A percentile compares a stretch with the other conserved stretches of the same genome.
These are phyloP conservation scores for Drosophila merina DNA, from an alignment of 2,888 invertebrate genomes.

Conservation along the genomic window DNA sequence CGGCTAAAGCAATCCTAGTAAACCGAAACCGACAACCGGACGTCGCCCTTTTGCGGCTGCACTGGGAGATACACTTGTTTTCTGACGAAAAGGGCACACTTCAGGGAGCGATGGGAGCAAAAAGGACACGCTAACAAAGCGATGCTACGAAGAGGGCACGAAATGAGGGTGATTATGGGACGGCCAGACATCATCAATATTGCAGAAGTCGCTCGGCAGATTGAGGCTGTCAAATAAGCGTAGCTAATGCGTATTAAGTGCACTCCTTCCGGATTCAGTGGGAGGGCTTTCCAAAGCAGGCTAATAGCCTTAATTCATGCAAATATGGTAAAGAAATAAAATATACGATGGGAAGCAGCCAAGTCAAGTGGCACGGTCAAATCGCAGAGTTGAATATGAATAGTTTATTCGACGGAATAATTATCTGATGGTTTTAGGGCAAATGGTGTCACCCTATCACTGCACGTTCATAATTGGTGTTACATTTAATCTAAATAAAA, in stretches of 20 bases:
- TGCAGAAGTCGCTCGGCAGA: conserved; percentile 53
- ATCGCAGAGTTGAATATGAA: conserved; percentile 17
- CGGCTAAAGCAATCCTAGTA: conserved; percentile 45
- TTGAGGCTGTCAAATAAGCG: conserved; percentile 76
- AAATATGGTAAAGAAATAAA: conserved; percentile 59
- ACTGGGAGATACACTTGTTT: conserved; percentile 75
- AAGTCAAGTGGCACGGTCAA: conserved; percentile 62
- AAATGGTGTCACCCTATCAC: too few relatives aligned
- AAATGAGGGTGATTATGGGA: conserved; percentile 3
- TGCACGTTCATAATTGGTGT: too few relatives aligned
- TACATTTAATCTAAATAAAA: not conserved
- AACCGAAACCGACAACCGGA: conserved; percentile 50
- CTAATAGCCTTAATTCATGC: conserved; percentile 71
- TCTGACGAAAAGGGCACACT: conserved; percentile 55
- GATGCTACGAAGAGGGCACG: not conserved
- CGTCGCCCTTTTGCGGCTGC: conserved; percentile 56
- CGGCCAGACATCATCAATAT: conserved; percentile 70
- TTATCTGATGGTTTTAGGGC: not conserved
- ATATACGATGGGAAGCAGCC: conserved; percentile 59
- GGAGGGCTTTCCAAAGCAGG: conserved; percentile 56
- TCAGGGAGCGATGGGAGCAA: conserved; percentile 13
- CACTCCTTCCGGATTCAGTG: conserved; percentile 46
- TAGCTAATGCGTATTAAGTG: conserved; percentile 77
- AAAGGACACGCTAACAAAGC: not conserved
- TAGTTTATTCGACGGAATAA: not conserved